Base-by-base conservation (phyloP, 1,140 invertebrate genomes). In the Nomia melanderi region DNA sequence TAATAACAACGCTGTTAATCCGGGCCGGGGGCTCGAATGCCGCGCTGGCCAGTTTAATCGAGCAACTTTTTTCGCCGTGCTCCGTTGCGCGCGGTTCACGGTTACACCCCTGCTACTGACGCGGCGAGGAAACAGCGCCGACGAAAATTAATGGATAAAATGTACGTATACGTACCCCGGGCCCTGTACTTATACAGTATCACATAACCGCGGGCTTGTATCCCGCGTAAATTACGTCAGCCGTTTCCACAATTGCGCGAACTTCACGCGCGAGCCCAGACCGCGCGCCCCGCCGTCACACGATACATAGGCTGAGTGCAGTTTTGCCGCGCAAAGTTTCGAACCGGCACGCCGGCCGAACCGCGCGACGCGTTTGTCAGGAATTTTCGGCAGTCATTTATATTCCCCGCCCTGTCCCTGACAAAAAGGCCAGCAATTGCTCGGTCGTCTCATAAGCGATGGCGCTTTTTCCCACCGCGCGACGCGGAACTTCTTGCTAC, bases 61-160 rank as follows among this genome's bases (percentile, higher is more conserved):
- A 65, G 76, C 79, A 84, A 87, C 84, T 82, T 84, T 86, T 84
- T 83, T 75, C 20, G n/a, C n/a, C n/a, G n/a, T n/a, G n/a, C n/a
- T n/a, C n/a, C n/a, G n/a, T 44, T 5, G 41, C 1, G 5, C 81
- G 53, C 69, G 73, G 50, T 83, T 81, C 75, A 74, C 72, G 33
- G 60, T 50, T 86, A 83, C 80, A 78, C 81, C 59, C 74, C 84
- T 86, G 85, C 57, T 62, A 54, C 79, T 86, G 85, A 87, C 85
- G 62, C 67, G 57, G 39, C 69, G 65, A 75, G 82, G 74, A 84
- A 84, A 59, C 80, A 80, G 70, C 74, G 59, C 73, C 67, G 82
- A 84, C 78, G 81, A 81, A 87, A 87, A 86, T 86, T 87, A 87
- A 87, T 87, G 84, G 85, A 74, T 71, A 70, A 73, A 78, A 67